Conservation (phyloP, 2,113 vertebrate species). For the Apteryx mantelli region DNA sequence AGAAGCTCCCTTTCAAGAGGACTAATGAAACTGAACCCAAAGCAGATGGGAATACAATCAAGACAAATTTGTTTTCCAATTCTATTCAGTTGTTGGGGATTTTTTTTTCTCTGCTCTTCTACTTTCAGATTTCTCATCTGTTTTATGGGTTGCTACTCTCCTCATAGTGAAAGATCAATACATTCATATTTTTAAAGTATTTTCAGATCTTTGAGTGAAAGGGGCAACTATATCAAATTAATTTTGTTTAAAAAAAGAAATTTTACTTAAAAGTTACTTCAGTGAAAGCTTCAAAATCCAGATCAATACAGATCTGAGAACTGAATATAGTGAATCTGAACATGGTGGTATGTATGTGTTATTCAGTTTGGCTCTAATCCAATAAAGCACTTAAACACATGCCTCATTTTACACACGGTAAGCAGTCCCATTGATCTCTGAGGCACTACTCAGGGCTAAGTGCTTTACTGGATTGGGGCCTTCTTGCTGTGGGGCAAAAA, state of each 20-base stretch:
- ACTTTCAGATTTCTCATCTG: slow-evolving; percentile 36
- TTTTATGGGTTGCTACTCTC: slow-evolving; percentile 39
- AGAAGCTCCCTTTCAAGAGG: slow-evolving; percentile 43
- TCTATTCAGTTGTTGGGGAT: slow-evolving; percentile 13
- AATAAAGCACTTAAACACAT: not conserved
- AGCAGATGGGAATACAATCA: slow-evolving; percentile 62
- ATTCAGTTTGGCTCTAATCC: not conserved
- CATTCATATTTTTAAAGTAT: slow-evolving; percentile 62
- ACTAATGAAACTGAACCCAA: slow-evolving; percentile 55
- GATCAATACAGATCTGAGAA: slow-evolving; percentile 36
- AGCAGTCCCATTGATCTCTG: not conserved
- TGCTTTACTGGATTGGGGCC: not conserved
- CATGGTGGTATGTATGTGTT: not conserved
- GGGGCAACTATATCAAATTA: slow-evolving; percentile 40
- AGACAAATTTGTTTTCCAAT: slow-evolving; percentile 62
- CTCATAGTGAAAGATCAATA: slow-evolving; percentile 56
- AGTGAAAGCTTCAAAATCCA: not conserved
- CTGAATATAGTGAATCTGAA: not conserved
- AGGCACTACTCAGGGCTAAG: not conserved
- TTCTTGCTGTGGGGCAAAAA: not conserved
- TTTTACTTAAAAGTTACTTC: slow-evolving; percentile 31
- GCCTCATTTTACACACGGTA: not conserved
- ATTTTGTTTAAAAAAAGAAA: slow-evolving; percentile 40
- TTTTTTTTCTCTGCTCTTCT: slow-evolving; percentile 17
- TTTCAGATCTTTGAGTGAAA: slow-evolving; percentile 63